phyloP scores from a whole-genome alignment of 2,113 vertebrate genomes.

The Paralichthys olivaceus region DNA sequence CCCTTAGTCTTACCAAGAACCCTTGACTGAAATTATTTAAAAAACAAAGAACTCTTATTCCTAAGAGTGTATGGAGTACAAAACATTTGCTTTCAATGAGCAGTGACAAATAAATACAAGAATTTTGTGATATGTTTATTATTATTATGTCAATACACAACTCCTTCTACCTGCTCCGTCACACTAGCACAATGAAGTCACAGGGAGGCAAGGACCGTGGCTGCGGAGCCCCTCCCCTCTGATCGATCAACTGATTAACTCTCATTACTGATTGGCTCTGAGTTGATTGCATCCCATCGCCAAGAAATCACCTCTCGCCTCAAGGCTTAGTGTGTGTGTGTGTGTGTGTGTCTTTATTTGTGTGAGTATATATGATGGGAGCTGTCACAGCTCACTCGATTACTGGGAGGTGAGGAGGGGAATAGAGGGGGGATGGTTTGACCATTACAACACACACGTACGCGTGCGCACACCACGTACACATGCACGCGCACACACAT shows the following conservation, averaged over 20 bases:
- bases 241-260: conserved; percentile 93
- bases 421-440: conserved; percentile 44
- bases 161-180: not conserved
- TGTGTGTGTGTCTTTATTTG: conserved; percentile 31
- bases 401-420: conserved; percentile 70
- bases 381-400: conserved; percentile 80
- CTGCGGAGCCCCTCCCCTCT: conserved; percentile 62
- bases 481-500: conserved; percentile 21
- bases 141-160: not conserved
- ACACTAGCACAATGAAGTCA: conserved; percentile 70
- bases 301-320: conserved; percentile 86
- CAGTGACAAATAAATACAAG: not conserved
- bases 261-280: conserved; percentile 90
- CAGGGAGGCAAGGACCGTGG: conserved; percentile 74
- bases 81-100: not conserved
- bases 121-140: not conserved
- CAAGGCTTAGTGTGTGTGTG: conserved; percentile 65
- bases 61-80: not conserved
- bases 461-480: too few species aligned
- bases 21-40: too few species aligned
- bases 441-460: conserved; percentile 47
- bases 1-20: too few species aligned
- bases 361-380: conserved; percentile 57
- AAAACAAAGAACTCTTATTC: not conserved
- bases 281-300: conserved; percentile 88